These are phyloP conservation scores for Dryadula phaetusa DNA, from an alignment of 2,888 invertebrate species.

Conservation along the genomic window DNA sequence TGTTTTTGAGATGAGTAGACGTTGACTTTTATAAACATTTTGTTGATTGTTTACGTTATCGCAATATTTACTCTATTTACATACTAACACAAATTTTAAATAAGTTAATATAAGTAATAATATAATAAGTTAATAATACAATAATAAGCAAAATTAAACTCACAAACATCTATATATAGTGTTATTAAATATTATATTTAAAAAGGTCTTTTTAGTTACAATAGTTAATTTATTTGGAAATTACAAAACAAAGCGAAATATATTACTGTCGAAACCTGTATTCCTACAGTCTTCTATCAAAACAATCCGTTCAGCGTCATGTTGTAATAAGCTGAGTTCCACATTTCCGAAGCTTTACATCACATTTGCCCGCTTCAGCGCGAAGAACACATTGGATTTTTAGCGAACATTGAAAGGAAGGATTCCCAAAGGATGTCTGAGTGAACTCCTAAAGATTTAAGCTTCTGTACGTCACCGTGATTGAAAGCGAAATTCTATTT, in stretches of 20 bases:
- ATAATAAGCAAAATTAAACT: too few species aligned
- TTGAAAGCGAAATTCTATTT: constrained; percentile 31
- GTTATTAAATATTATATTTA: too few species aligned
- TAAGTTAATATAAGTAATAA: too few species aligned
- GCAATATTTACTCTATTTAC: not conserved
- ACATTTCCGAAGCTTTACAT: constrained; percentile 52
- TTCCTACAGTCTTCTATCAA: constrained; percentile 47
- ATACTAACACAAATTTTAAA: too few species aligned
- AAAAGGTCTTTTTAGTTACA: not conserved
- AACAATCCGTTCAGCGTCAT: constrained; percentile 45
- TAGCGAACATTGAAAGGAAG: constrained; percentile 56
- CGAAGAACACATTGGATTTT: constrained; percentile 70
- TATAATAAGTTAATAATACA: too few species aligned
- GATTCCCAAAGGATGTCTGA: constrained; percentile 71
- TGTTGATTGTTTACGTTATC: not conserved
- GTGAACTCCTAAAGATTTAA: constrained; percentile 63
- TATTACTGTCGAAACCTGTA: constrained; percentile 29
- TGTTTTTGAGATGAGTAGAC: constrained; percentile 40
- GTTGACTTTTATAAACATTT: not conserved
- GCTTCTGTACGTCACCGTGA: constrained; percentile 60
- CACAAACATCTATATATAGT: too few species aligned
- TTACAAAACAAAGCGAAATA: not conserved
- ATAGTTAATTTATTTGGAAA: not conserved
- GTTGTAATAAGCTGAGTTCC: constrained; percentile 45
- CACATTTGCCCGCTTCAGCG: constrained; percentile 51